Percentiles rank a stretch among this genome's conserved stretches.
Evolutionary conservation across 2,797 vertebrate species (phyloP).

Genomic region (Apogon hyalosoma): DNA sequence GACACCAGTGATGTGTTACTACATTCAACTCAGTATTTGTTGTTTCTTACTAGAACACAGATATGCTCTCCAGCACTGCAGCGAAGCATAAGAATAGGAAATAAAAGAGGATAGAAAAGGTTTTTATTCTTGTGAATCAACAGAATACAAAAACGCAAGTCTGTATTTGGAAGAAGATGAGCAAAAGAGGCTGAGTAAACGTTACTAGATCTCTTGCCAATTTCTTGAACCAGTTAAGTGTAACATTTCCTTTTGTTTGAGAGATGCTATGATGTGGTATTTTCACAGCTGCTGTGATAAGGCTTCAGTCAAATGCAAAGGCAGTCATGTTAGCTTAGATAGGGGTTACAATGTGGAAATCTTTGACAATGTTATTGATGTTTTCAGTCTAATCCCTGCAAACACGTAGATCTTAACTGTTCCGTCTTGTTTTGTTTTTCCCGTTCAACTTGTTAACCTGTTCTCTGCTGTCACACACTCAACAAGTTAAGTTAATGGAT

Average conservation of each 20-base stretch:
- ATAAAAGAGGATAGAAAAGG: constrained; percentile 7
- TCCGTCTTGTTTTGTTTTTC: constrained; percentile 1
- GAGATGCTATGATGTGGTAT: constrained; percentile 42
- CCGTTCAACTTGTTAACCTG: constrained; percentile 8
- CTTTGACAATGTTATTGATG: constrained; percentile 40
- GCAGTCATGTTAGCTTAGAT: constrained; percentile 21
- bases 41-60: constrained; percentile 6
- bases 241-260: constrained; percentile 58
- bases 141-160: constrained; percentile 31
- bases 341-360: constrained; percentile 23
- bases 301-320: constrained; percentile 42
- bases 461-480: not conserved
- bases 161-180: constrained; percentile 27
- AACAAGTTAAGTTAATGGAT: too few species aligned
- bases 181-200: constrained; percentile 43
- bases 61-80: constrained; percentile 9
- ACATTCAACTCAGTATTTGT: constrained; percentile 11
- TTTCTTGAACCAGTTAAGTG: constrained; percentile 56
- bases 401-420: constrained; percentile 28
- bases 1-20: not conserved
- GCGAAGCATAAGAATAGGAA: constrained; percentile 13
- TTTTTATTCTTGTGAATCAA: constrained; percentile 39
- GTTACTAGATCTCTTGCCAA: constrained; percentile 44
- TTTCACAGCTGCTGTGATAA: constrained; percentile 41
- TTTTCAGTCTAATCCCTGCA: constrained; percentile 42